phyloP scores from a whole-genome alignment of 2,888 invertebrate species.

The Tryphoninae sp. region DNA sequence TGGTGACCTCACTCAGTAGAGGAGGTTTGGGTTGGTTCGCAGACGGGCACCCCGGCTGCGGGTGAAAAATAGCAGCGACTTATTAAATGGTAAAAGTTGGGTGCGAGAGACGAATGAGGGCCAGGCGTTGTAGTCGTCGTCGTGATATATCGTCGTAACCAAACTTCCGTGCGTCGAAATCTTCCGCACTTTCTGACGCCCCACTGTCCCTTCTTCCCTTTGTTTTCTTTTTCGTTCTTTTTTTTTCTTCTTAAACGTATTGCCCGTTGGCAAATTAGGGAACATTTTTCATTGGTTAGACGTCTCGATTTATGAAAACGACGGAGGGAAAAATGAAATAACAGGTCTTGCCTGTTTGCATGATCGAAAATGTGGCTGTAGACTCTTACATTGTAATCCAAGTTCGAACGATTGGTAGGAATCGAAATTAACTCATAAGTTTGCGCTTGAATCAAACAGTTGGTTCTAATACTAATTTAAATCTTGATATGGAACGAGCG shows the following conservation, averaged over 20 bases:
- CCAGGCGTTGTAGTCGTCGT: constrained; percentile 58
- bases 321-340: neutral
- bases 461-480: no score
- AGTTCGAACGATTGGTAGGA: no score
- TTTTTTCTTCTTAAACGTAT: constrained; percentile 42
- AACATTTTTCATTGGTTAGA: constrained; percentile 67
- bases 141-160: constrained; percentile 73
- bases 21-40: constrained; percentile 33
- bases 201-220: neutral
- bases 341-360: no score
- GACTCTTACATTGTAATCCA: no score
- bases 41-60: constrained; percentile 37
- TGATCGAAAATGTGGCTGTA: no score
- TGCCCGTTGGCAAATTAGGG: constrained; percentile 69
- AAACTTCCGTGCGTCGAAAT: constrained; percentile 55
- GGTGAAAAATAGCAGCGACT: constrained; percentile 79
- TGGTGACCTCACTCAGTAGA: constrained; percentile 29
- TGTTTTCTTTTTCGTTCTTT: constrained; percentile 55
- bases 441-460: no score
- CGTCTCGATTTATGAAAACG: constrained; percentile 40
- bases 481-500: no score
- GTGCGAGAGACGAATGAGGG: constrained; percentile 68
- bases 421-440: no score
- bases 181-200: constrained; percentile 51
- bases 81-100: constrained; percentile 79